Evolutionary conservation across 2,797 vertebrate species (phyloP).

Genomic region (Lacerta bilineata): DNA sequence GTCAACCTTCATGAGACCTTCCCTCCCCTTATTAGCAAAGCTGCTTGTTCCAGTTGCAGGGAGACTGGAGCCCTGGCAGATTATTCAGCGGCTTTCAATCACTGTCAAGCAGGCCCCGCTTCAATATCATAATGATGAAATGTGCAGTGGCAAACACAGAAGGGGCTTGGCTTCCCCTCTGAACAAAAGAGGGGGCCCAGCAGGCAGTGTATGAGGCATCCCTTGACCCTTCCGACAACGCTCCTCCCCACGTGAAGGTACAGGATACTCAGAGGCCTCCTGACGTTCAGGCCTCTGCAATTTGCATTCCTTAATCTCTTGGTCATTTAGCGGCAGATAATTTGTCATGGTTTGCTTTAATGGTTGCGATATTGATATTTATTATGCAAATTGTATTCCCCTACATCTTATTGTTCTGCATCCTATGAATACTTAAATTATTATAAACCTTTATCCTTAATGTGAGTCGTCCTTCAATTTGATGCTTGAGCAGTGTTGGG

Average conservation of each 20-base stretch:
- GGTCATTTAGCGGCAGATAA: conserved; percentile 78
- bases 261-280: conserved; percentile 57
- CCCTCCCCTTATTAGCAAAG: rapidly evolving
- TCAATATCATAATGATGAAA: conserved; percentile 41
- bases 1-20: not conserved
- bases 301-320: conserved; percentile 76
- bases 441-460: conserved; percentile 79
- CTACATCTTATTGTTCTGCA: conserved; percentile 79
- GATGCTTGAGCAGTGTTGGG: conserved; percentile 68
- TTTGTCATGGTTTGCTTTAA: conserved; percentile 82
- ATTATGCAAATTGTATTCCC: conserved; percentile 83
- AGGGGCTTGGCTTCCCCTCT: conserved; percentile 69
- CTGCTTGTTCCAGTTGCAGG: conserved; percentile 3
- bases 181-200: conserved; percentile 73
- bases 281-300: conserved; percentile 66
- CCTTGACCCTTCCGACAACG: conserved; percentile 24
- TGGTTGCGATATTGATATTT: conserved; percentile 83
- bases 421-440: conserved; percentile 78
- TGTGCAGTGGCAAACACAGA: conserved; percentile 58
- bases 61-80: not conserved
- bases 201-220: conserved; percentile 39
- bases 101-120: conserved; percentile 7
- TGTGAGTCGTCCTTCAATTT: conserved; percentile 68
- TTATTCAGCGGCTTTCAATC: conserved; percentile 46
- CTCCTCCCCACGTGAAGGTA: rapidly evolving